Evolutionary conservation across 2,888 invertebrate species (phyloP).

Genomic region (Meloe dianella): DNA sequence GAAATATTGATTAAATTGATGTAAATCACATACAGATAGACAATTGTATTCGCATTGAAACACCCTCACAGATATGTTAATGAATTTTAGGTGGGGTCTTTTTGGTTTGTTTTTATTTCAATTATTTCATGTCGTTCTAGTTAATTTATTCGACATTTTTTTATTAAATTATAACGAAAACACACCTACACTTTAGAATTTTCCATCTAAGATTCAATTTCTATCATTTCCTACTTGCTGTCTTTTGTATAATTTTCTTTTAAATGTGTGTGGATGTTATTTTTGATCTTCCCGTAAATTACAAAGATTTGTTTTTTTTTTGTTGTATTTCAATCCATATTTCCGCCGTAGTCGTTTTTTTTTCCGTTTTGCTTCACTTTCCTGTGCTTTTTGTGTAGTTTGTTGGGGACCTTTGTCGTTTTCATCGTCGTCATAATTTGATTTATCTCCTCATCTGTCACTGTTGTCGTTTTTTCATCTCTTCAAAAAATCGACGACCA

Average conservation of each 20-base stretch:
- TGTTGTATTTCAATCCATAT: neutral
- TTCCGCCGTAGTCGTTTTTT: neutral
- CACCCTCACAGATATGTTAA: slow-evolving; percentile 1
- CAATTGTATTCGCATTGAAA: slow-evolving; percentile 1
- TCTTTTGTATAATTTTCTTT: too few species aligned
- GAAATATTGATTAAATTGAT: neutral
- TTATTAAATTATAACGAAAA: neutral
- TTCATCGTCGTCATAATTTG: neutral
- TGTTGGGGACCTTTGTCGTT: neutral
- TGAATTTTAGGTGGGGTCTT: neutral
- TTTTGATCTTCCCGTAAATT: neutral
- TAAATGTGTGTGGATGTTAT: neutral
- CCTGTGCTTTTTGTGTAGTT: neutral
- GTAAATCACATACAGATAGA: neutral
- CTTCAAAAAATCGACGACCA: too few species aligned
- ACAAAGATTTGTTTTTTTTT: neutral
- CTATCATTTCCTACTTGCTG: too few species aligned
- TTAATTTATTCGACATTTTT: slow-evolving; percentile 7
- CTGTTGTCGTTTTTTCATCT: too few species aligned
- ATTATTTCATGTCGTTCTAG: neutral
- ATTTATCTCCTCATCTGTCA: neutral
- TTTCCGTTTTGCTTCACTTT: neutral
- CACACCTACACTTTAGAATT: neutral
- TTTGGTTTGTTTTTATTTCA: neutral
- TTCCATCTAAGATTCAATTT: too few species aligned